Evolutionary conservation across 2,888 invertebrate species (phyloP).

Genomic region (Drosophila percnosoma): DNA sequence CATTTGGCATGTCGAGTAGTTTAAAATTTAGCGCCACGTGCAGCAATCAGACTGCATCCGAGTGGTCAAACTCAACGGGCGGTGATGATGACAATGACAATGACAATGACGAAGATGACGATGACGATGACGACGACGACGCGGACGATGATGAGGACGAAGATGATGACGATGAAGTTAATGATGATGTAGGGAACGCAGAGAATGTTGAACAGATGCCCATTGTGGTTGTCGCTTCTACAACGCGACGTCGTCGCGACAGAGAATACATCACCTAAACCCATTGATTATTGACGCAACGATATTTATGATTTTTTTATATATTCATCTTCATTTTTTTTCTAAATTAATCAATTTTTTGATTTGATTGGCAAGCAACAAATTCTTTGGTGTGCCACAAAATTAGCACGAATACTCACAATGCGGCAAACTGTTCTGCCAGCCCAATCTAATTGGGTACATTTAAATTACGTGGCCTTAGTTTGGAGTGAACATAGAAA

Average conservation of each 20-base stretch:
- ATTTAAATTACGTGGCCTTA: conserved; percentile 67
- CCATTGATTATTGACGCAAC: conserved; percentile 17
- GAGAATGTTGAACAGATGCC: conserved; percentile 43
- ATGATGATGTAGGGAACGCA: conserved; percentile 28
- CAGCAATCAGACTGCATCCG: conserved; percentile 76
- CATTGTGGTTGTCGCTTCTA: conserved; percentile 55
- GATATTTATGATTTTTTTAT: conserved; percentile 25
- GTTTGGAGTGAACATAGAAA: conserved; percentile 43
- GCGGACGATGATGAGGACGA: conserved; percentile 33
- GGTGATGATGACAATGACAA: conserved; percentile 66
- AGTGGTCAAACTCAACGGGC: conserved; percentile 78
- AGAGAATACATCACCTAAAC: conserved; percentile 81
- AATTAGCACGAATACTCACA: conserved; percentile 62
- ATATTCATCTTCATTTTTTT: conserved; percentile 5
- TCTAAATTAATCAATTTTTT: conserved; percentile 14
- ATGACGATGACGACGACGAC: conserved; percentile 43
- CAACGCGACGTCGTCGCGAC: conserved; percentile 57
- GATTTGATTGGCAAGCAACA: conserved; percentile 22
- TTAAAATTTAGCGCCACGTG: conserved; percentile 78
- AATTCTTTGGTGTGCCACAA: conserved; percentile 24
- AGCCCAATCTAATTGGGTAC: conserved; percentile 61
- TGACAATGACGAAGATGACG: conserved; percentile 33
- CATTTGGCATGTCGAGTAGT: conserved; percentile 80
- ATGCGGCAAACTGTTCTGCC: conserved; percentile 38
- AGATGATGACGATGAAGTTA: conserved; percentile 31